Base-by-base conservation (phyloP, 2,797 vertebrate species). In the Gouania willdenowi region DNA sequence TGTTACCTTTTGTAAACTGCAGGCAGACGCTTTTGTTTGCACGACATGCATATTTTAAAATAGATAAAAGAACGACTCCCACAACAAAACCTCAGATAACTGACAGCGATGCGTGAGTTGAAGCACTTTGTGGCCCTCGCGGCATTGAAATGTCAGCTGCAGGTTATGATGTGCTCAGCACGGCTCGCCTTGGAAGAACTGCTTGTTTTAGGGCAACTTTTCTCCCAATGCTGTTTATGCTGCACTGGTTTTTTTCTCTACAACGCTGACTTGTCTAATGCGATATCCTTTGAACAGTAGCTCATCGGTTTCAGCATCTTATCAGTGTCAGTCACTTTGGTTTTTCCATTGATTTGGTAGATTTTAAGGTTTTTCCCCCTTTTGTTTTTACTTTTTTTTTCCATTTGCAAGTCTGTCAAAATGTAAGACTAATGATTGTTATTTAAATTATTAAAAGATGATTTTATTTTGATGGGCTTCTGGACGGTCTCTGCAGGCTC, bases 401-500 rank as follows among this genome's bases (percentile, higher is more conserved):
- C 31, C 20, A 18, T 24, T 20, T 11, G 50, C 37, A 29, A 1
- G 26, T 5, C 6, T 1, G n/a, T 32, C 35, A 8, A 7, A 51
- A 36, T n/a, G n/a, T n/a, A n/a, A n/a, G n/a, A n/a, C 14, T 14
- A n/a, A n/a, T n/a, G n/a, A n/a, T n/a, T n/a, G n/a, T n/a, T n/a
- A n/a, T n/a, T n/a, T n/a, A n/a, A n/a, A n/a, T n/a, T n/a, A n/a
- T n/a, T n/a, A n/a, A n/a, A n/a, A n/a, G n/a, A n/a, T n/a, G n/a
- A n/a, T n/a, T n/a, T n/a, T n/a, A n/a, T n/a, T 14, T 14, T 14
- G 13, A 13, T 14, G 13, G 13, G 13, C 14, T n/a, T n/a, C 4
- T 26, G 9, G 26, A 4, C 65, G 10, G 32, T 27, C 10, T n/a
- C 0, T 40, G 8, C 78, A 96, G 94, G 92, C 44, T 91, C 89